Evolutionary conservation across 2,888 invertebrate genomes (phyloP).

Genomic region (Nymphalis c-album): DNA sequence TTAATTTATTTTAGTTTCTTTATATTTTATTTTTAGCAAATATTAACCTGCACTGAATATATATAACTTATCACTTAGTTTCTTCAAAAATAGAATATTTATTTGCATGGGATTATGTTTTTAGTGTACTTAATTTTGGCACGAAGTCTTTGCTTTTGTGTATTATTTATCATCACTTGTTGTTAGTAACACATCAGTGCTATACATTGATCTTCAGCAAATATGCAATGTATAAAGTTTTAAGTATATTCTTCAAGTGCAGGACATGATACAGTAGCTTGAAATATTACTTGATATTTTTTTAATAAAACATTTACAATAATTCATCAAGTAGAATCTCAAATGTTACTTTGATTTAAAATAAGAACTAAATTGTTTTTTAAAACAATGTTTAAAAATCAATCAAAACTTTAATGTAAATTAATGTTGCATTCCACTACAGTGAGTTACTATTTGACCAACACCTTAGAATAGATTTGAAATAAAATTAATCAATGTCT

Average conservation of each 20-base stretch:
- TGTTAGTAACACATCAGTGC: background rate
- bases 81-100: background rate
- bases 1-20: conserved; percentile 32
- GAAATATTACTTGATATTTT: background rate
- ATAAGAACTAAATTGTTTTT: background rate
- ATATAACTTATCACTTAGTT: background rate
- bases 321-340: conserved; percentile 5
- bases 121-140: conserved; percentile 34
- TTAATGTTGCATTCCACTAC: conserved; percentile 7
- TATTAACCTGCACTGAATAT: conserved; percentile 10
- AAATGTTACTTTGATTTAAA: conserved; percentile 1
- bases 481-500: conserved; percentile 1
- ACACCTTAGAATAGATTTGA: background rate
- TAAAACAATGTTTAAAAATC: background rate
- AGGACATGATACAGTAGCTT: conserved; percentile 4
- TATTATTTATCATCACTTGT: background rate
- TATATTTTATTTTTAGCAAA: conserved; percentile 13
- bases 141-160: conserved; percentile 8
- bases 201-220: background rate
- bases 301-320: background rate
- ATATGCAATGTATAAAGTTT: background rate
- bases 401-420: background rate
- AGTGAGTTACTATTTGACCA: conserved; percentile 3
- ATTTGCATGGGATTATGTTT: conserved; percentile 11
- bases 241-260: conserved; percentile 1